These are phyloP conservation scores for Caenorhabditis doughertyi DNA, from an alignment of 2,888 invertebrate genomes.

Conservation along the genomic window DNA sequence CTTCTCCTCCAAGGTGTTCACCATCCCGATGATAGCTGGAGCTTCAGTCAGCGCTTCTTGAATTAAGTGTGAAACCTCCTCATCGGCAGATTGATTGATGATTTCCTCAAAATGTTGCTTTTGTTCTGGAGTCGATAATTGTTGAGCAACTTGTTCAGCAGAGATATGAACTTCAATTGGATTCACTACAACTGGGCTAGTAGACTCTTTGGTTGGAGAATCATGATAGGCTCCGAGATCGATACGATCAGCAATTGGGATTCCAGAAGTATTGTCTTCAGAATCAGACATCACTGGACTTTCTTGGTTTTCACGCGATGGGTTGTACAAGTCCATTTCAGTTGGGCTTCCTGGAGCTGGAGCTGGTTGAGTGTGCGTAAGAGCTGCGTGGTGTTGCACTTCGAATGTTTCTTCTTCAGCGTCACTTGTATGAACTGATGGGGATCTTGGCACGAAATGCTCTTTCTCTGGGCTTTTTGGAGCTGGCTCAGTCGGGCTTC, in stretches of 20 bases:
- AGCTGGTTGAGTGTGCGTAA: background rate
- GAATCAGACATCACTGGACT: slow-evolving; percentile 20
- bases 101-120: slow-evolving; percentile 22
- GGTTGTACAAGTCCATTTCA: slow-evolving; percentile 38
- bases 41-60: slow-evolving; percentile 37
- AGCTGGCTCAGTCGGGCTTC: slow-evolving; percentile 31
- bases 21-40: slow-evolving; percentile 48
- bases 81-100: slow-evolving; percentile 27
- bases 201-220: slow-evolving; percentile 46
- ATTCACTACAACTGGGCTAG: slow-evolving; percentile 34
- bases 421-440: slow-evolving; percentile 36
- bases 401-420: slow-evolving; percentile 30
- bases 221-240: slow-evolving; percentile 39
- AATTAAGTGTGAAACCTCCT: slow-evolving; percentile 32
- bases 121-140: background rate
- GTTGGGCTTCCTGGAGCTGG: slow-evolving; percentile 10
- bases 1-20: slow-evolving; percentile 33
- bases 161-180: slow-evolving; percentile 6
- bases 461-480: slow-evolving; percentile 3
- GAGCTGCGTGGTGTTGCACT: slow-evolving; percentile 11
- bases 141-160: slow-evolving; percentile 30
- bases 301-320: slow-evolving; percentile 22
- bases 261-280: background rate
- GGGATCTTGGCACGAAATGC: background rate
- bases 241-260: slow-evolving; percentile 30